Evolutionary conservation across 2,113 vertebrate genomes (phyloP).

Genomic region (Orientallactaga bullata): DNA sequence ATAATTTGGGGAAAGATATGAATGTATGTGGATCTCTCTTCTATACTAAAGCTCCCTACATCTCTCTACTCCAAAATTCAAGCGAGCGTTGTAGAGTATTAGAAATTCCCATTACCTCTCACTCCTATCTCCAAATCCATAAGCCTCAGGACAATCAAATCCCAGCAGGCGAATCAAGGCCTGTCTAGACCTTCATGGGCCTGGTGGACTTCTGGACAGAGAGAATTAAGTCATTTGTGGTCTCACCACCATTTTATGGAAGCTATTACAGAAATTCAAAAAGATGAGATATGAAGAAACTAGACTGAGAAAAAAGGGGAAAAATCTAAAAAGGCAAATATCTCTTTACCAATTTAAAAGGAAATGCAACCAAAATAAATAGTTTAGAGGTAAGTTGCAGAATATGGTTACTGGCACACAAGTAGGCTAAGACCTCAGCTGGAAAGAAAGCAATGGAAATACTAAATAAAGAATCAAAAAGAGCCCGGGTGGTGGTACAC

Average conservation of each 20-base stretch:
- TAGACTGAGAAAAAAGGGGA: not conserved
- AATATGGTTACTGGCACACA: not conserved
- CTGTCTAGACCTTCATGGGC: not conserved
- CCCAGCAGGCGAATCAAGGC: not conserved
- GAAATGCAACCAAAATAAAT: not conserved
- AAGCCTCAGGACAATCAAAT: not conserved
- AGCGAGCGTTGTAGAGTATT: not conserved
- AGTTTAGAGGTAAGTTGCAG: not conserved
- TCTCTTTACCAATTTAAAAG: not conserved
- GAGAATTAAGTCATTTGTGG: not conserved
- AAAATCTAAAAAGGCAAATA: not conserved
- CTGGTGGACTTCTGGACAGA: not conserved
- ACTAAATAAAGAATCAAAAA: not conserved
- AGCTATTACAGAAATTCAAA: constrained; percentile 13
- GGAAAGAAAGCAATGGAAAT: not conserved
- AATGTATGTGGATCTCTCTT: not conserved
- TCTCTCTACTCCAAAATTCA: not conserved
- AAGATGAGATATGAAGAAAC: not conserved
- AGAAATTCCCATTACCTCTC: not conserved
- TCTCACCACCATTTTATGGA: not conserved
- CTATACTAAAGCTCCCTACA: not conserved
- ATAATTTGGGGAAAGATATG: not conserved
- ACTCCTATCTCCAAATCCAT: not conserved
- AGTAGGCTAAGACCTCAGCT: not conserved
- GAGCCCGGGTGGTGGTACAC: too few species aligned